Base-by-base conservation (phyloP, 2,888 invertebrate genomes). In the Balanococcus diminutus region DNA sequence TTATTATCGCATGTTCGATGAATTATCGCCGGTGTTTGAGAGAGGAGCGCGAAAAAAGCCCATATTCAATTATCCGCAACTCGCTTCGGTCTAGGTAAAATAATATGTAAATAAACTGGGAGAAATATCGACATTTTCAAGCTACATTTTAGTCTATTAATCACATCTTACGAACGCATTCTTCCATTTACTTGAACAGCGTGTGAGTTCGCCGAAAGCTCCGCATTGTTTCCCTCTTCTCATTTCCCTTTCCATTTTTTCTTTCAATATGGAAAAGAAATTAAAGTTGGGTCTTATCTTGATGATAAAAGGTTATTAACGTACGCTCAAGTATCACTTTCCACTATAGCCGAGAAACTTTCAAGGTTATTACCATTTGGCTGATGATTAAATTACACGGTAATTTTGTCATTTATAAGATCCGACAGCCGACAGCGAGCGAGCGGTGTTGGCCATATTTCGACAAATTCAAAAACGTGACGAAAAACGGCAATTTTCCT, bases 171-270 rank as follows among this genome's bases (percentile, higher is more conserved):
- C 72, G 31, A 8, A 72, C 72, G 72, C 72, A 31, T 72, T 72
- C 72, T 72, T 72, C 72, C 72, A 32, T 72, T 32, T 25, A 61
- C 72, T 16, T 72, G 72, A 72, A 72, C 72, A 72, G 72, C 72
- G 72, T 72, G 72, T 72, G 72, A 72, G 72, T 72, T 72, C 72
- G 46, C 46, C 46, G 46, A 46, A 46, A 46, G 46, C 46, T 46
- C 46, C 31, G 1, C 72, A 32, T 61, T n/a, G 72, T 32, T 72
- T 72, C 72, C 72, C 61, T 72, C 72, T 28, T 28, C 72, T 28
- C 72, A 9, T 32, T 72, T 72, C n/a, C 0, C 46, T n/a, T 1
- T 4, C 6, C 5, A 25, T n/a, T 51, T 51, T 56, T 56, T 42
- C 2, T 46, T 46, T 46, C 46, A 25, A 67, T 67, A 46, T 46